Percentiles rank a stretch among this genome's conserved stretches.
phyloP scores from a whole-genome alignment of 1,140 invertebrate genomes.

The Megalopta genalis region DNA sequence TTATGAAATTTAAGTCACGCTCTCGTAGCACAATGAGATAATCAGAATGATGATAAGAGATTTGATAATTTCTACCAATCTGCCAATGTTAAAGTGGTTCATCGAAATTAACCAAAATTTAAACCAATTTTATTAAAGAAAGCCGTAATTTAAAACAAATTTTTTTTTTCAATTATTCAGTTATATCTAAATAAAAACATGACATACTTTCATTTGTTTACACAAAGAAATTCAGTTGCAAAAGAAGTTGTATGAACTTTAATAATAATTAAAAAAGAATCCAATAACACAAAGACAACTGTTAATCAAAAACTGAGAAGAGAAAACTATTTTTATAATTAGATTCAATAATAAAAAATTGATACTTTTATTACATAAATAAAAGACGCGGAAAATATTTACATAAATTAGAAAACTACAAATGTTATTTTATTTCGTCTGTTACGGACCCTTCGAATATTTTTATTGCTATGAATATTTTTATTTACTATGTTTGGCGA shows the following conservation, averaged over 20 bases:
- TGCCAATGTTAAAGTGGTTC: neutral
- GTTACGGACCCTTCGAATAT: constrained; percentile 9
- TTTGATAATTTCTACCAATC: constrained; percentile 8
- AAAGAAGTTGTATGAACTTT: neutral
- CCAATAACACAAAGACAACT: neutral
- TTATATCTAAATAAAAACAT: neutral
- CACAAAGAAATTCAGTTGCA: neutral
- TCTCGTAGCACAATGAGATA: neutral
- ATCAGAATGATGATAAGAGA: constrained; percentile 2
- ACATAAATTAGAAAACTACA: neutral
- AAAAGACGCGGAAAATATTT: neutral
- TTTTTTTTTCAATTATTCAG: neutral
- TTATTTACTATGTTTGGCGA: neutral
- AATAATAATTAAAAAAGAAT: neutral
- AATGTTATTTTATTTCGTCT: neutral
- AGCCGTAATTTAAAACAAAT: neutral
- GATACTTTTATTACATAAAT: neutral
- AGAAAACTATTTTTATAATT: neutral
- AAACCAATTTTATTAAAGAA: neutral
- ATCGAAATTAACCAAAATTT: neutral
- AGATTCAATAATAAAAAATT: neutral
- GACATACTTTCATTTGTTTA: neutral
- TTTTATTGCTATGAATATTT: neutral
- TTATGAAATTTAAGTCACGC: constrained; percentile 12
- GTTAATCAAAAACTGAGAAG: neutral